Conservation (phyloP, 1,140 invertebrate genomes). For the Platyscapa corneri region DNA sequence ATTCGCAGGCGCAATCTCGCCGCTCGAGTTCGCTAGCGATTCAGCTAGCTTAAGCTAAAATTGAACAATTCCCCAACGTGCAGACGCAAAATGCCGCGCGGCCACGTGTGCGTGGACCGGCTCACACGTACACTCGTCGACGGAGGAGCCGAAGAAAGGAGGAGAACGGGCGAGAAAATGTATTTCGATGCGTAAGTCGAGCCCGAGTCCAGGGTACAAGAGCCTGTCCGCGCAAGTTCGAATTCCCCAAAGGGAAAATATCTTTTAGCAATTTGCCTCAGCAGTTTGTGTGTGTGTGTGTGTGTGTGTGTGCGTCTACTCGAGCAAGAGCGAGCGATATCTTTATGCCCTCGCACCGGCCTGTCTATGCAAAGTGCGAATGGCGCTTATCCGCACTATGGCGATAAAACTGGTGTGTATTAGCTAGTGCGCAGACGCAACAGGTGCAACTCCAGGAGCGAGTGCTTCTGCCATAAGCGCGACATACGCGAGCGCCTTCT, state of each 20-base stretch:
- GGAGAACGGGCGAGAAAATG: background rate
- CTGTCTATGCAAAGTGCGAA: background rate
- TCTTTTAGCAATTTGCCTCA: slow-evolving; percentile 68
- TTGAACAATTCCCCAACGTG: slow-evolving; percentile 63
- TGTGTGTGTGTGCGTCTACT: no score
- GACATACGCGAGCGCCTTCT: background rate
- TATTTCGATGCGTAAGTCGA: background rate
- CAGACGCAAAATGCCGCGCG: background rate
- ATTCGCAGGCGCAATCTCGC: slow-evolving; percentile 42
- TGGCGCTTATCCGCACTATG: background rate
- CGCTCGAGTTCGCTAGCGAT: slow-evolving; percentile 7
- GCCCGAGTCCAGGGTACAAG: background rate
- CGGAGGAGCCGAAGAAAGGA: background rate
- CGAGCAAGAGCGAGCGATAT: background rate
- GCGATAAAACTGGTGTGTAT: background rate
- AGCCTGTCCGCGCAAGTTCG: background rate
- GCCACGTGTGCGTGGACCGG: no score
- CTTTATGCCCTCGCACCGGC: no score
- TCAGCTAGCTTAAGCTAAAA: slow-evolving; percentile 60
- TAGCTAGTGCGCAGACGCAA: slow-evolving; percentile 36
- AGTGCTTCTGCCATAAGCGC: no score
- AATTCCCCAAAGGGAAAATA: slow-evolving; percentile 57
- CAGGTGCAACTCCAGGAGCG: slow-evolving; percentile 41
- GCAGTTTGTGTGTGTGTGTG: background rate
- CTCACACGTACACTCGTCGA: no score